Percentiles rank a stretch among this genome's conserved stretches.
Conservation (phyloP, 2,113 vertebrate genomes). For the Globicephala melas region DNA sequence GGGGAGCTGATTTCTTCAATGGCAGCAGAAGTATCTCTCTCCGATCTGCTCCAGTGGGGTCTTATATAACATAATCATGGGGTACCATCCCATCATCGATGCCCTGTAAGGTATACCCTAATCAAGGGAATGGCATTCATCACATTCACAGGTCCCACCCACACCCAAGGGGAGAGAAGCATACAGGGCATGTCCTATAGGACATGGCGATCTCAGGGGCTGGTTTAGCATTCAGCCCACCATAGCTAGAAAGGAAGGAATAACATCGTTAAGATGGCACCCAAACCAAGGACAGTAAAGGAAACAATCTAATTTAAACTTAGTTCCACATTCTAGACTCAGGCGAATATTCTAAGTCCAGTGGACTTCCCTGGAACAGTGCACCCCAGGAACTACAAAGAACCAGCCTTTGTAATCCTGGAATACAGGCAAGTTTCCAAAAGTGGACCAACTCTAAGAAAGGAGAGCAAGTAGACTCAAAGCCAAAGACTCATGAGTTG, state of each 20-base stretch:
- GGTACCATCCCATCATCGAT: not conserved
- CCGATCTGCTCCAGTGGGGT: not conserved
- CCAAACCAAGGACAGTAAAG: not conserved
- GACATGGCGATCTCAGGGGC: not conserved
- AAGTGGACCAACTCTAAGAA: not conserved
- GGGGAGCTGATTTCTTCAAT: not conserved
- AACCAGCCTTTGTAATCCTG: not conserved
- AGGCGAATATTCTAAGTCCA: not conserved
- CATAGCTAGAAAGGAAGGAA: not conserved
- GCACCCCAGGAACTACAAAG: not conserved
- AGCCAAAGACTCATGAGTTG: not conserved
- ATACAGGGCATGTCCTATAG: not conserved
- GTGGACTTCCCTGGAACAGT: not conserved
- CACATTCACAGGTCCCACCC: not conserved
- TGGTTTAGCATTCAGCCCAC: not conserved
- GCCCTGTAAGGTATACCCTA: not conserved
- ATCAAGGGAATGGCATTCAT: not conserved
- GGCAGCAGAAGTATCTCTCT: not conserved
- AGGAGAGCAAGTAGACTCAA: not conserved
- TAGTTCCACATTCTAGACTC: not conserved
- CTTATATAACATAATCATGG: not conserved
- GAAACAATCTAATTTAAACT: not conserved
- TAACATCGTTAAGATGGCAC: not conserved
- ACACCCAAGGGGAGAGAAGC: no score
- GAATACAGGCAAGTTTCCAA: not conserved